Evolutionary conservation across 2,113 vertebrate genomes (phyloP).

Genomic region (Nyctibius bracteatus): DNA sequence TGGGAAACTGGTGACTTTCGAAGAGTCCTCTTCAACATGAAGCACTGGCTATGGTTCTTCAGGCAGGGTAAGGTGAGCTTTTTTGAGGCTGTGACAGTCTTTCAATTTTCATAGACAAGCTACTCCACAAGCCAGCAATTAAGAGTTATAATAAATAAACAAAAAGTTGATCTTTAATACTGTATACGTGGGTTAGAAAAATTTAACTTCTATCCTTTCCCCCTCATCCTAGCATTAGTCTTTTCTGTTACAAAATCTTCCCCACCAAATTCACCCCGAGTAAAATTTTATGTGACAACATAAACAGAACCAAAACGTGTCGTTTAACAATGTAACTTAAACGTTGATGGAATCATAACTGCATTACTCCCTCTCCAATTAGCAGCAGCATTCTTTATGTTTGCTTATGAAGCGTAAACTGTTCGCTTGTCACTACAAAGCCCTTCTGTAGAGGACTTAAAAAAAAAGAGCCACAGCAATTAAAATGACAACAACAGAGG

Average conservation of each 20-base stretch:
- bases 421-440: constrained; percentile 53
- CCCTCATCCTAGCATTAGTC: background rate
- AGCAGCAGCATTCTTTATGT: constrained; percentile 57
- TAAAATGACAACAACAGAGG: constrained; percentile 62
- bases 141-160: background rate
- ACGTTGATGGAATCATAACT: constrained; percentile 54
- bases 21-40: background rate
- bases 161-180: background rate
- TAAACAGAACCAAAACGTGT: background rate
- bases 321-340: constrained; percentile 48
- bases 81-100: background rate
- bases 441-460: constrained; percentile 57
- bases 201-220: background rate
- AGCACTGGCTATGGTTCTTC: background rate
- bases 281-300: background rate
- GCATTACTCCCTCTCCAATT: constrained; percentile 47
- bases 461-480: constrained; percentile 59
- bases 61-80: background rate
- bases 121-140: background rate
- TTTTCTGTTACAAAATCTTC: background rate
- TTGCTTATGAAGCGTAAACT: constrained; percentile 55
- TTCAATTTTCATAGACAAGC: background rate
- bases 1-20: background rate
- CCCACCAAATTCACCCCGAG: background rate
- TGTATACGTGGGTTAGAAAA: background rate